These are phyloP conservation scores for Glandiceps talaboti DNA, from an alignment of 53 echinoderm and acorn worm species.

Conservation along the genomic window DNA sequence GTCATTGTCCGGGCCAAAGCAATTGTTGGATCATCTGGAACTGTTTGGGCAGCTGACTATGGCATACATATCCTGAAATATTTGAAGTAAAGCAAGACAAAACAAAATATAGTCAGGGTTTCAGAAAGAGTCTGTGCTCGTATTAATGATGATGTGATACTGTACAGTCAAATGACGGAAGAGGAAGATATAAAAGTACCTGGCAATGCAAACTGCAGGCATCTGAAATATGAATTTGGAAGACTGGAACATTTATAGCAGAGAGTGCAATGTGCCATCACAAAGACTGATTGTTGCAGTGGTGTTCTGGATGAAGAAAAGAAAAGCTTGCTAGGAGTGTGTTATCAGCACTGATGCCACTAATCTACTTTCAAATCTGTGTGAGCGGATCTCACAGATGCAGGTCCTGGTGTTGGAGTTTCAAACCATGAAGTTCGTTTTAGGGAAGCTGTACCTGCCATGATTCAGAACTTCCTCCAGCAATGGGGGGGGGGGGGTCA, in stretches of 20 bases:
- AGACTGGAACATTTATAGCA: background rate
- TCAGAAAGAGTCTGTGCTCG: slow-evolving; percentile 7
- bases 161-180: slow-evolving; percentile 1
- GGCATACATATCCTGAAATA: slow-evolving; percentile 3
- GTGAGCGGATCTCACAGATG: slow-evolving; percentile 11
- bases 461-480: no score
- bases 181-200: slow-evolving; percentile 1
- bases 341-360: background rate
- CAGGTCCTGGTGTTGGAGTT: slow-evolving; percentile 14
- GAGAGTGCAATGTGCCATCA: background rate
- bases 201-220: background rate
- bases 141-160: slow-evolving; percentile 8
- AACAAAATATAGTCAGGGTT: background rate
- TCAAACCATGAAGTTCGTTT: slow-evolving; percentile 7
- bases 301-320: background rate
- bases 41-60: slow-evolving; percentile 7
- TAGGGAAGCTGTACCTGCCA: slow-evolving; percentile 9
- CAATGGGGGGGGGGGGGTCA: no score
- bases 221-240: background rate
- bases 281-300: background rate
- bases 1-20: slow-evolving; percentile 14
- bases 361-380: background rate
- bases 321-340: background rate
- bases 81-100: slow-evolving; percentile 3
- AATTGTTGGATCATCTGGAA: slow-evolving; percentile 3